phyloP scores from a whole-genome alignment of 1,140 invertebrate genomes.

The Coenobita brevimanus region DNA sequence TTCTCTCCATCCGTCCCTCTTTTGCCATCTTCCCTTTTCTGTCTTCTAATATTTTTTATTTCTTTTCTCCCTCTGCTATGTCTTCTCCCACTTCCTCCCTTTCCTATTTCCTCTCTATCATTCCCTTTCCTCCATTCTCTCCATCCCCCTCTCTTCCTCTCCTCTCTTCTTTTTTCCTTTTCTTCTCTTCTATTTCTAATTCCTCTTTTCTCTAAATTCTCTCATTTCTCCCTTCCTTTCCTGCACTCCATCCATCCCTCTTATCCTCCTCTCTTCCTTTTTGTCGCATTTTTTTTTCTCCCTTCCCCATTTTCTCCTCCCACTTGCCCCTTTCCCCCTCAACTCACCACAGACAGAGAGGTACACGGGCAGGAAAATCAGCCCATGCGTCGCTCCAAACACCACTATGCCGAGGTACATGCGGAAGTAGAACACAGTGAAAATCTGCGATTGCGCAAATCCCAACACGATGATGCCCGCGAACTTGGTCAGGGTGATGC shows the following conservation, averaged over 20 bases:
- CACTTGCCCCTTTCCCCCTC: background rate
- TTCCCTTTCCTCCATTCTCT: too few relatives aligned
- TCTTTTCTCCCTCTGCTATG: too few relatives aligned
- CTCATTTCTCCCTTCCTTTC: background rate
- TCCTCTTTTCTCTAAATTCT: too few relatives aligned
- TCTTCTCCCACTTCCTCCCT: too few relatives aligned
- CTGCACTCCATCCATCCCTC: background rate
- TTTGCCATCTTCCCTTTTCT: too few relatives aligned
- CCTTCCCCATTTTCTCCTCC: background rate
- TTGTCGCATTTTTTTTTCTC: too few relatives aligned
- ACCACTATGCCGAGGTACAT: conserved; percentile 98
- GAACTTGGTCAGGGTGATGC: conserved; percentile 97
- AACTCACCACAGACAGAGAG: conserved; percentile 95
- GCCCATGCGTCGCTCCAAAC: conserved; percentile 95
- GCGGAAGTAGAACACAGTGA: conserved; percentile 77
- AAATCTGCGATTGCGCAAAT: conserved; percentile 97
- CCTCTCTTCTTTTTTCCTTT: background rate
- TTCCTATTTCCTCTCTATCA: too few relatives aligned
- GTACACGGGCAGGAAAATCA: conserved; percentile 96
- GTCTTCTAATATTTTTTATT: too few relatives aligned
- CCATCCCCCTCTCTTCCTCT: too few relatives aligned
- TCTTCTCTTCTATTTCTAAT: background rate
- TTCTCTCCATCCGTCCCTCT: too few relatives aligned
- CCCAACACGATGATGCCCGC: conserved; percentile 95
- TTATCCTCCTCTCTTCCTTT: too few relatives aligned